Base-by-base conservation (phyloP, 2,113 vertebrate genomes). In the Apodemus speciosus region DNA sequence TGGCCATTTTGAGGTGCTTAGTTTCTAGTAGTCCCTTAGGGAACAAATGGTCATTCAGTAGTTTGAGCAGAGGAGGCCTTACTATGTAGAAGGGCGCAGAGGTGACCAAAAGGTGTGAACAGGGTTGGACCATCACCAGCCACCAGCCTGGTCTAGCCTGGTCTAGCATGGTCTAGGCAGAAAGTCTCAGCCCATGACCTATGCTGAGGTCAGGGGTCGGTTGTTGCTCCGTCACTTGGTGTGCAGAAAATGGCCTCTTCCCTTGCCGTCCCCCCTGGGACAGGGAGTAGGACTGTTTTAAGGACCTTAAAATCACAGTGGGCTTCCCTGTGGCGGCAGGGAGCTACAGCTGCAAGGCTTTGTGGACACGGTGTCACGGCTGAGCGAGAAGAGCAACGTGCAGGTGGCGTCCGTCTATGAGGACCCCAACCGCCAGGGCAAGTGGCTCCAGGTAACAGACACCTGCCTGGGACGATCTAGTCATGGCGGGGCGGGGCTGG, bases 401-500 rank as follows among this genome's bases (percentile, higher is more conserved):
- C 93, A 95, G 62, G 68, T 97, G 88, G 93, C 76, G 0, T 71
- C 93, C 0, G 97, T 97, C 88, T 97, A 96, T 0, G 95, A 97
- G 73, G 95, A 96, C 77, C 88, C 93, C 72, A 86, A 15, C 77
- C 93, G 93, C 76, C 56, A 90, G 90, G 96, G 97, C 85, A 83
- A 56, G 85, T 97, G 97, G 97, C 96, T 97, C 60, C 97, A 97
- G 97, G 97, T 97, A 95, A 88, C 43, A 4, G 30, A 35, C 0
- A 0, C 23, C 56, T 13, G 0, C 43, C 62, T 38, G 53, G 72
- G 66, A 40, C 20, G 11, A 11, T 2, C 53, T 6, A 16, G 43
- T 9, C 14, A 0, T 0, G 3, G 76, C 40, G 35, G 30, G 1
- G 10, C 20, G 20, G 35, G 35, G 10, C 10, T 3, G 71, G 43